Conservation (phyloP, 2,113 vertebrate species). For the Crotophaga sulcirostris region DNA sequence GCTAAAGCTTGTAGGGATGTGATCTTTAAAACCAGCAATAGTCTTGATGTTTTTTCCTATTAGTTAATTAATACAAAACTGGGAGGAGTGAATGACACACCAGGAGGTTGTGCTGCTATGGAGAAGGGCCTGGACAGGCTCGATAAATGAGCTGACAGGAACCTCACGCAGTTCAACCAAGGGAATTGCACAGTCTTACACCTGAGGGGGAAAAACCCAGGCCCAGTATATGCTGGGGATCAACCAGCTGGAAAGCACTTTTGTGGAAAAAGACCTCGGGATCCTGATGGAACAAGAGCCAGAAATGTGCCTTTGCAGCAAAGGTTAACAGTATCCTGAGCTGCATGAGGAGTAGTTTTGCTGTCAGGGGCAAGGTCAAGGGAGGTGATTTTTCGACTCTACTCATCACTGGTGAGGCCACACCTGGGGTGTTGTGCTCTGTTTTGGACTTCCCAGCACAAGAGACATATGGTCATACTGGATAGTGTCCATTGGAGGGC, state of each 20-base stretch:
- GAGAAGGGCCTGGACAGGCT: not conserved
- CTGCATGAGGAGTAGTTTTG: not conserved
- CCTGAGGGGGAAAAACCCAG: too few species aligned
- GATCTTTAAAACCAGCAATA: not conserved
- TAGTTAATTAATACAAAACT: not conserved
- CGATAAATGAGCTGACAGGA: not conserved
- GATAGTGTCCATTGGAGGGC: too few species aligned
- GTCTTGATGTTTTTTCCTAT: not conserved
- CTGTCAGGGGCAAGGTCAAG: not conserved
- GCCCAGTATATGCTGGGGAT: too few species aligned
- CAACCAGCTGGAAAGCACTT: not conserved
- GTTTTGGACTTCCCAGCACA: too few species aligned
- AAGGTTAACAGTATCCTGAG: not conserved
- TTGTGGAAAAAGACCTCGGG: fast-evolving
- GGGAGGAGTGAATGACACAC: not conserved
- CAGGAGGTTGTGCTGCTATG: not conserved
- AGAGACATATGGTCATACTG: too few species aligned
- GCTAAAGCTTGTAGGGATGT: not conserved
- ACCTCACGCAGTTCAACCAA: too few species aligned
- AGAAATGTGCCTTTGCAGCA: not conserved
- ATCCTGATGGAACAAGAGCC: not conserved
- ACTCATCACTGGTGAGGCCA: not conserved
- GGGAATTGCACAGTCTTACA: too few species aligned
- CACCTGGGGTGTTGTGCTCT: too few species aligned
- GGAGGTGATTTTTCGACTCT: not conserved